Base-by-base conservation (phyloP, 2,113 vertebrate genomes). In the Nannospalax galili region DNA sequence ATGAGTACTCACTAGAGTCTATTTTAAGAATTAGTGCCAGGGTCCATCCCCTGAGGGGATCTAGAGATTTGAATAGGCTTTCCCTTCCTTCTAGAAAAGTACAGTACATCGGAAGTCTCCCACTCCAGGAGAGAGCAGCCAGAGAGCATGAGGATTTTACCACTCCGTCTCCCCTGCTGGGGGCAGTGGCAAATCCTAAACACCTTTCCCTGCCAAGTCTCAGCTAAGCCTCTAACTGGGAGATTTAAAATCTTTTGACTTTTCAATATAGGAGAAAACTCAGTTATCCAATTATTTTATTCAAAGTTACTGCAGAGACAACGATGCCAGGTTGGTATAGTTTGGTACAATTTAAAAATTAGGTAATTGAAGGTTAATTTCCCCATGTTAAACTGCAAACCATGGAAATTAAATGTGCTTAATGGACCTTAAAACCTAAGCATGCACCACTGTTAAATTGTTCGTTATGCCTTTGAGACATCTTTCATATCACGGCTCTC, bases 261-360 rank as follows among this genome's bases (percentile, higher is more conserved):
- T 65, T 74, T 14, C 45, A 72, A 0, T 19, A 69, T 42, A 52
- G 70, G 20, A 20, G 67, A 24, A 87, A 94, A 56, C 37, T 60
- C 35, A 87, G 78, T 95, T 32, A 94, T 42, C 26, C 92, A 77
- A 84, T 56, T 90, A 95, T 91, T 93, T 93, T 90, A 89, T 73
- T 69, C 62, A 75, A 15, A 24, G 30, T 64, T 87, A 72, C 92
- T 35, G 73, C 37, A 84, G 70, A 82, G 17, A 95, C 16, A 94
- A 88, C 62, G 95, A 88, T 67, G 28, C 45, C 62, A 81, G 52
- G 67, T 40, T 80, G 35, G 4, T 62, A 56, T 37, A 28, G 20
- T 82, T 42, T 62, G 48, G 77, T 84, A 45, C 22, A 26, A 45
- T 74, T 92, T 96, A 86, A 84, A 92, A 75, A 3, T 45, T 67